These are phyloP conservation scores for Noctua comes DNA, from an alignment of 2,888 invertebrate species.

Conservation along the genomic window DNA sequence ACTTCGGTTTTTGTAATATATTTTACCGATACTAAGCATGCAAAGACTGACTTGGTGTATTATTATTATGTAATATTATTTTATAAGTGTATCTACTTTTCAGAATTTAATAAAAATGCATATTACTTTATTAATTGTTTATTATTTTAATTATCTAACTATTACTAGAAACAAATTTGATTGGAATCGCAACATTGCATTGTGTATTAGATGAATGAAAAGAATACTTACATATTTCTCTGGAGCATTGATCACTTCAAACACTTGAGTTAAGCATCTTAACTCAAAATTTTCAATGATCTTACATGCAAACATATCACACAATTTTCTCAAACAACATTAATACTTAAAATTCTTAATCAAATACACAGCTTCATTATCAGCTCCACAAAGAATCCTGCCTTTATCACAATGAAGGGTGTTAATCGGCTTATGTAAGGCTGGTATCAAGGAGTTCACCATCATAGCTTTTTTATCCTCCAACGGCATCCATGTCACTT, in stretches of 20 bases:
- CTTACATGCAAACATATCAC: neutral
- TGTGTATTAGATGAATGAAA: neutral
- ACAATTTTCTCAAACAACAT: slow-evolving; percentile 27
- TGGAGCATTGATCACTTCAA: neutral
- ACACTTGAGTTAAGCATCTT: neutral
- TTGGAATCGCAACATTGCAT: neutral
- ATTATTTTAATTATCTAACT: slow-evolving; percentile 36
- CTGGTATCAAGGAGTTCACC: slow-evolving; percentile 93
- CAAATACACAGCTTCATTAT: slow-evolving; percentile 96
- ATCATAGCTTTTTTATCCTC: slow-evolving; percentile 92
- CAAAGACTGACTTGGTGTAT: slow-evolving; percentile 90
- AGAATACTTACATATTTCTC: neutral
- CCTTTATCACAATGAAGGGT: slow-evolving; percentile 94
- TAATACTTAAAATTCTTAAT: slow-evolving; percentile 92
- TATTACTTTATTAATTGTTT: slow-evolving; percentile 73
- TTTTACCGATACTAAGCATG: slow-evolving; percentile 89
- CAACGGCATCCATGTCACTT: slow-evolving; percentile 92
- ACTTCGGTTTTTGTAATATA: slow-evolving; percentile 75
- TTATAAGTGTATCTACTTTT: slow-evolving; percentile 84
- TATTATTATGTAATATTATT: slow-evolving; percentile 81
- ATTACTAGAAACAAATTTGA: neutral
- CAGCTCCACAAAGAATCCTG: slow-evolving; percentile 95
- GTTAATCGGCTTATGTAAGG: slow-evolving; percentile 95
- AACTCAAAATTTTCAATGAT: neutral
- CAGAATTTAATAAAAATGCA: slow-evolving; percentile 77